Evolutionary conservation across 2,888 invertebrate species (phyloP).

Genomic region (Stictocephala bisonia): DNA sequence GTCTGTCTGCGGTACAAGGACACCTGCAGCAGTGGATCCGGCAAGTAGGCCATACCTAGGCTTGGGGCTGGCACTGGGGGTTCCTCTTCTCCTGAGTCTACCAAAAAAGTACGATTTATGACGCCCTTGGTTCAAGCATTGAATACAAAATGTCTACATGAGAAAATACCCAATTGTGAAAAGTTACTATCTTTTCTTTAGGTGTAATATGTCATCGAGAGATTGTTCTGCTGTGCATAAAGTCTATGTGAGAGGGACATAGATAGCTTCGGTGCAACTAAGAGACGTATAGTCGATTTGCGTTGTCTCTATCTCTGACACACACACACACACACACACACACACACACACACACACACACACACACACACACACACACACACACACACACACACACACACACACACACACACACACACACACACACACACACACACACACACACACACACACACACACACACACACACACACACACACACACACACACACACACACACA

Average conservation of each 20-base stretch:
- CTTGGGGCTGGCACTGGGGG: not conserved
- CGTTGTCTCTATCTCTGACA: too few relatives aligned
- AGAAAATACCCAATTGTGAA: too few relatives aligned
- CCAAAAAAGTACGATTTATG: not conserved
- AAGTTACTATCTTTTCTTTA: too few relatives aligned
- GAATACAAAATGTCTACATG: too few relatives aligned
- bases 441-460: not conserved
- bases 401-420: not conserved
- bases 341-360: not conserved
- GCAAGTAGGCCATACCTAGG: conserved; percentile 9
- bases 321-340: not conserved
- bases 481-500: not conserved
- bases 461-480: not conserved
- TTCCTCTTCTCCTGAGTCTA: conserved; percentile 10
- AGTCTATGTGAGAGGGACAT: too few relatives aligned
- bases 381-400: not conserved
- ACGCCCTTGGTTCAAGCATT: too few relatives aligned
- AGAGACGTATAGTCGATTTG: too few relatives aligned
- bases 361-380: not conserved
- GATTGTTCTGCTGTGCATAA: too few relatives aligned
- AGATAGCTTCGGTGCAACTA: too few relatives aligned
- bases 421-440: not conserved
- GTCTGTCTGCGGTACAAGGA: conserved; percentile 23
- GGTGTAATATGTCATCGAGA: too few relatives aligned
- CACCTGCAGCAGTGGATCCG: conserved; percentile 17